Conservation (phyloP, 2,797 vertebrate species). For the Zalophus californianus region DNA sequence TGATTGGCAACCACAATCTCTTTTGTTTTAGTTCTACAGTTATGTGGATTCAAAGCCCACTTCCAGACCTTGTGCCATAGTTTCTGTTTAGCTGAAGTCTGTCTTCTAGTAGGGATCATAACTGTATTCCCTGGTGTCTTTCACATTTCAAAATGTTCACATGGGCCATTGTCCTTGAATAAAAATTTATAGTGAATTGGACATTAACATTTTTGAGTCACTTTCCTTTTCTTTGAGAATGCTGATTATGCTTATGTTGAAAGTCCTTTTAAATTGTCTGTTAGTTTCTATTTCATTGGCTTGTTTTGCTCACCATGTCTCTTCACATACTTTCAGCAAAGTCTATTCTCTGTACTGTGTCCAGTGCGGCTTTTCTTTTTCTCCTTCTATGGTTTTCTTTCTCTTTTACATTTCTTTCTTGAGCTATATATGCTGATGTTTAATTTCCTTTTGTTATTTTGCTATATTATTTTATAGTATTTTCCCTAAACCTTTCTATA, state of each 20-base stretch:
- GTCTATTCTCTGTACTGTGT: not conserved
- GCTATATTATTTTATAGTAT: not conserved
- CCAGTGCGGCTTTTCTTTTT: not conserved
- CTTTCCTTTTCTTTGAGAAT: constrained; percentile 35
- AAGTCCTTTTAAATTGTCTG: not conserved
- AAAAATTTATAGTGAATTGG: not conserved
- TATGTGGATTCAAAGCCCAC: not conserved
- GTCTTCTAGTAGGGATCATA: not conserved
- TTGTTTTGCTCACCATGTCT: not conserved
- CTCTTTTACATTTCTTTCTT: not conserved
- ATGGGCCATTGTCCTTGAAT: not conserved
- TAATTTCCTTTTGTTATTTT: constrained; percentile 11
- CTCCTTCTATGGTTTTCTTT: not conserved
- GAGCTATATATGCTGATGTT: not conserved
- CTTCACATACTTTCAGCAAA: not conserved
- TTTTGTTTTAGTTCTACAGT: not conserved
- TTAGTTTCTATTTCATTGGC: not conserved
- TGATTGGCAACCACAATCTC: not conserved
- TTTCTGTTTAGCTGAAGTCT: not conserved
- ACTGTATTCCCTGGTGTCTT: not conserved
- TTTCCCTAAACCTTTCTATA: not conserved
- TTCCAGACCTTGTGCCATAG: not conserved
- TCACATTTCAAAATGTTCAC: not conserved
- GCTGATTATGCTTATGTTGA: not conserved
- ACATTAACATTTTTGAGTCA: not conserved